These are phyloP conservation scores for Benthosema pterotum DNA, from an alignment of 2,797 vertebrate species.

Conservation along the genomic window DNA sequence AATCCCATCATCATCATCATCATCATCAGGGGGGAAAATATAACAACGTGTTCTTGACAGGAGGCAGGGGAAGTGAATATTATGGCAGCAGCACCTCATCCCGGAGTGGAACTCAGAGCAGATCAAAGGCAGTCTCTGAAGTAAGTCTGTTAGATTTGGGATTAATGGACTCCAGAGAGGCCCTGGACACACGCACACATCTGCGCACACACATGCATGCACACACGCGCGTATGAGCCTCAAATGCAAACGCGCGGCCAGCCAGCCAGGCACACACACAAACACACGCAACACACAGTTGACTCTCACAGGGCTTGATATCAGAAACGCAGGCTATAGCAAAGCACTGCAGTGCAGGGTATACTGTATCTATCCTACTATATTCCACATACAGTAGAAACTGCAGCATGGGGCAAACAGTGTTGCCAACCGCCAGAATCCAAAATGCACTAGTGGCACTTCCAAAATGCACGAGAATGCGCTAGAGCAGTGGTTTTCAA, in stretches of 20 bases:
- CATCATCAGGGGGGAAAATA: slow-evolving; percentile 10
- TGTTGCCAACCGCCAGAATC: no score
- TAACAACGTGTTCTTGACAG: slow-evolving; percentile 56
- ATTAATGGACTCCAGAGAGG: slow-evolving; percentile 80
- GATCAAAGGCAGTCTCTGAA: slow-evolving; percentile 77
- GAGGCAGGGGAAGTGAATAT: slow-evolving; percentile 55
- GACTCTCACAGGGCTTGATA: slow-evolving; percentile 63
- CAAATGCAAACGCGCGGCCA: background rate
- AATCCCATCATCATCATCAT: slow-evolving; percentile 29
- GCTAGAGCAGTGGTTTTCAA: no score
- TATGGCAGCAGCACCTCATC: slow-evolving; percentile 68
- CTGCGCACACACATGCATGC: background rate
- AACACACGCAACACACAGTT: slow-evolving; percentile 51
- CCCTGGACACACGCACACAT: slow-evolving; percentile 66
- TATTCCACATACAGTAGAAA: slow-evolving; percentile 40
- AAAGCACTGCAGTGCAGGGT: slow-evolving; percentile 69
- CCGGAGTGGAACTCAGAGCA: slow-evolving; percentile 71
- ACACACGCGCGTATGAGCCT: background rate
- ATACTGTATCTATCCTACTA: slow-evolving; percentile 61
- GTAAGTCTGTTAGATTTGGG: slow-evolving; percentile 78
- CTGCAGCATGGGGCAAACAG: slow-evolving; percentile 35
- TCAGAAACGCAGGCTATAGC: slow-evolving; percentile 60
- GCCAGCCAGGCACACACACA: background rate
- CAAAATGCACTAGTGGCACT: no score
- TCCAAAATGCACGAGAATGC: no score